Base-by-base conservation (phyloP, 2,888 invertebrate species). In the Anaspis maculata region DNA sequence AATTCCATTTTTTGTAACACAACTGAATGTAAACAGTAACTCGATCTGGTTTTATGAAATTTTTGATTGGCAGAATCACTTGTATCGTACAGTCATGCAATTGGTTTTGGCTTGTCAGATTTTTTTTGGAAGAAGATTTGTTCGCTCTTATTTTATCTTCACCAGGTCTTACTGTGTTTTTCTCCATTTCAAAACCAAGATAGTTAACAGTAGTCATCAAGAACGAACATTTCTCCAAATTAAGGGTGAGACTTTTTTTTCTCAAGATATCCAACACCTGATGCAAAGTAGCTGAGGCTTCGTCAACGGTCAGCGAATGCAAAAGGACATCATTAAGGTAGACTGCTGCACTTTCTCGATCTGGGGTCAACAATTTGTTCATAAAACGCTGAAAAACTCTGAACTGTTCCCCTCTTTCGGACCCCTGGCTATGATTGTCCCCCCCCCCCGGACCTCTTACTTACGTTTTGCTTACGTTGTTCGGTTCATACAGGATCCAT, bases 141-240 rank as follows among this genome's bases (percentile, higher is more conserved):
- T n/a, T n/a, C 1, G 51, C 45, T 15, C 29, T 34, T 0, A 44
- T 47, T 42, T 57, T 56, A 3, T 36, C 36, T n/a, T 24, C 13
- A 2, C 52, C 52, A 23, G 51, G 52, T 30, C 23, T 32, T 6
- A 45, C 39, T 30, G 13, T 31, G 12, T 33, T 39, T 27, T 37
- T 21, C 4, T 29, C 30, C 3, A 47, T 40, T 10, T 47, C 47
- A 31, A 30, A 44, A 6, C 44, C 44, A 6, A 46, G 32, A 21
- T 42, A 44, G 15, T 24, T 37, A 1, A 44, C 34, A n/a, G 34
- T 24, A 3, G 33, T 25, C 21, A 23, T 15, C 15, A 47, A 19
- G 27, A 44, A 47, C 5, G n/a, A 7, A 32, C 44, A 41, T 22
- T 46, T 47, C 19, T 27, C 28, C 15, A 42, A 24, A 19, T 45